Evolutionary conservation across 2,113 vertebrate genomes (phyloP).

Genomic region (Calyptommatus sinebrachiatus): DNA sequence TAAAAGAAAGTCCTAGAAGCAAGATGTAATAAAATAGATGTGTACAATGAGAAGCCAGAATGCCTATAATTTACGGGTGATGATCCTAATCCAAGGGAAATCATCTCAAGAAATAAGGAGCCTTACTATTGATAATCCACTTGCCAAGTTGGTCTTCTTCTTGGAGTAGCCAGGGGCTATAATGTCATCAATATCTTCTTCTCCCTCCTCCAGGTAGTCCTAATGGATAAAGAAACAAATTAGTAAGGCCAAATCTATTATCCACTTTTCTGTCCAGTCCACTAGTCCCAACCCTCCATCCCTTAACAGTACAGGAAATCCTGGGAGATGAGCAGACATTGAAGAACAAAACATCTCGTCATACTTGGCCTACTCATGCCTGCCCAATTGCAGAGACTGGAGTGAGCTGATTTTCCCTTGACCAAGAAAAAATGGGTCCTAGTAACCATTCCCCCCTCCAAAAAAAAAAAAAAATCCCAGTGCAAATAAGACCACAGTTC

Average conservation of each 20-base stretch:
- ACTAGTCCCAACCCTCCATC: too few species aligned
- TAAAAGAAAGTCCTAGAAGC: neutral
- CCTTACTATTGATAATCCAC: conserved; percentile 80
- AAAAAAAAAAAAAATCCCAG: neutral
- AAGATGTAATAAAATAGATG: neutral
- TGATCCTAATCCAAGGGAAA: neutral
- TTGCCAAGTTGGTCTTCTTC: conserved; percentile 63
- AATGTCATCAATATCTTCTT: conserved; percentile 78
- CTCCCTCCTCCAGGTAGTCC: conserved; percentile 78
- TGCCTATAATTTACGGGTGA: too few species aligned
- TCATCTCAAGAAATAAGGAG: conserved; percentile 1
- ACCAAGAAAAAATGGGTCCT: neutral
- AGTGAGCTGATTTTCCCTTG: neutral
- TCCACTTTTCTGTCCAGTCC: too few species aligned
- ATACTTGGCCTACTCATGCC: too few species aligned
- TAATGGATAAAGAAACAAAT: conserved; percentile 57
- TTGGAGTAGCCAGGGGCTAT: conserved; percentile 68
- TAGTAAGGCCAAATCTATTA: neutral
- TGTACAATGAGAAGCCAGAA: too few species aligned
- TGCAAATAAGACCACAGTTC: neutral
- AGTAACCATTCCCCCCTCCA: neutral
- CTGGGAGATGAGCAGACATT: too few species aligned
- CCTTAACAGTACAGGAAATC: too few species aligned
- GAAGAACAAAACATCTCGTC: too few species aligned
- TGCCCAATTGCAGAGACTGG: too few species aligned